Percentiles rank a stretch among this genome's conserved stretches.
These are phyloP conservation scores for Caranx ignobilis DNA, from an alignment of 2,113 vertebrate species.

Conservation along the genomic window DNA sequence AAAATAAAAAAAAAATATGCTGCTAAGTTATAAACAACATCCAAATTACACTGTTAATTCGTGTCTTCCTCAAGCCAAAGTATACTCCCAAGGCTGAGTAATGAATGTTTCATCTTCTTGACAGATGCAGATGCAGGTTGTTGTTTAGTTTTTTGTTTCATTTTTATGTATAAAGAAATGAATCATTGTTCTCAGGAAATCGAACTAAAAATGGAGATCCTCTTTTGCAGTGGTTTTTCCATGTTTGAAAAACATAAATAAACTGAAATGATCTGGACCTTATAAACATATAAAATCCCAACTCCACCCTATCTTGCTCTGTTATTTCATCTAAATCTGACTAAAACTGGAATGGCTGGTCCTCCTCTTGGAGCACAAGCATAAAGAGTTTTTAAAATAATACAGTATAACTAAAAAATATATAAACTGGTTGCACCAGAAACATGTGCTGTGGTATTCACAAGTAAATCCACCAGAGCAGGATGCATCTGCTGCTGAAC, in stretches of 20 bases:
- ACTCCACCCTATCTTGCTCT: slow-evolving; percentile 80
- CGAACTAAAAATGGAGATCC: slow-evolving; percentile 48
- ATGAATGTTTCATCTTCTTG: slow-evolving; percentile 25
- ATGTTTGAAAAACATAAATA: slow-evolving; percentile 73
- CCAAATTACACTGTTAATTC: slow-evolving; percentile 67
- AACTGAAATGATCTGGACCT: slow-evolving; percentile 75
- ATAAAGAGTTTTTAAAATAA: slow-evolving; percentile 72
- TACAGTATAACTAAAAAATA: slow-evolving; percentile 51
- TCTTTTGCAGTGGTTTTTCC: slow-evolving; percentile 66
- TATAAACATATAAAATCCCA: slow-evolving; percentile 75
- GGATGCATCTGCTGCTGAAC: background rate
- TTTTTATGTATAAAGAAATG: slow-evolving; percentile 43
- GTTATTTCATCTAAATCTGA: slow-evolving; percentile 82
- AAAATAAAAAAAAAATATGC: slow-evolving; percentile 56
- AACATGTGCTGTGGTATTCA: slow-evolving; percentile 23
- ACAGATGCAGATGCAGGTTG: slow-evolving; percentile 50
- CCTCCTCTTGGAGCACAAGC: slow-evolving; percentile 66
- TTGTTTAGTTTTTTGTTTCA: slow-evolving; percentile 25
- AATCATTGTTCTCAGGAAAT: slow-evolving; percentile 62
- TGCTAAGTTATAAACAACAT: slow-evolving; percentile 71
- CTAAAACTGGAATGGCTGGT: slow-evolving; percentile 54
- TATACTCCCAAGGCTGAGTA: slow-evolving; percentile 41
- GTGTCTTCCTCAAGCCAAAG: slow-evolving; percentile 59
- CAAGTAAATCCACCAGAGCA: slow-evolving; percentile 31
- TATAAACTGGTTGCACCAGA: slow-evolving; percentile 50